Conservation (phyloP, 1,140 invertebrate genomes). For the Orussus abietinus region DNA sequence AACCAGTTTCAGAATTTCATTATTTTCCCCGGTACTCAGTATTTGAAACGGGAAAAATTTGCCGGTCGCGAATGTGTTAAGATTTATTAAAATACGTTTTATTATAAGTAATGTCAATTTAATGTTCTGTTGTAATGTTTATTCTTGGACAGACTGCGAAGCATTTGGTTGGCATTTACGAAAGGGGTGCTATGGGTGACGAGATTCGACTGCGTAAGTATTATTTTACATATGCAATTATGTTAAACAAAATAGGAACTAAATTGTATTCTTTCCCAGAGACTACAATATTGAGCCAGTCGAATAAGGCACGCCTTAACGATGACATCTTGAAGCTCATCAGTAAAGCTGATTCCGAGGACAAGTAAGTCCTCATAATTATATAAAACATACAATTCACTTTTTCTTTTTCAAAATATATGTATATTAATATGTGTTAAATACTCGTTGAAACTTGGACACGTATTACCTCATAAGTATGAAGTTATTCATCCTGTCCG, state of each 20-base stretch:
- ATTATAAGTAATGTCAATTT: too few species aligned
- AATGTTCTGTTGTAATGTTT: too few species aligned
- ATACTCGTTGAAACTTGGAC: too few species aligned
- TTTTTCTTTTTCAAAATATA: too few species aligned
- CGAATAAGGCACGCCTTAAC: not conserved
- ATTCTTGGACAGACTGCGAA: not conserved
- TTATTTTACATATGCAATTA: not conserved
- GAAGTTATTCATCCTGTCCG: too few species aligned
- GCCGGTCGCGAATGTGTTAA: too few species aligned
- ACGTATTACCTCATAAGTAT: too few species aligned
- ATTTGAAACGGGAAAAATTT: too few species aligned
- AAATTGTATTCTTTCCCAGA: not conserved
- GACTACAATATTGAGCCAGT: not conserved
- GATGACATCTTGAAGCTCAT: conserved; percentile 1
- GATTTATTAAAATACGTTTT: too few species aligned
- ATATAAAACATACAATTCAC: too few species aligned
- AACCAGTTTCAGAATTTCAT: too few species aligned
- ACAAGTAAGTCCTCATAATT: not conserved
- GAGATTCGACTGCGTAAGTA: conserved; percentile 3
- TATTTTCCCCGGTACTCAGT: not conserved
- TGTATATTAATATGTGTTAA: too few species aligned
- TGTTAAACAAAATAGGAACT: not conserved
- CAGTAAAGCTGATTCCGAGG: not conserved
- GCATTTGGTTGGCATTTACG: conserved; percentile 1
- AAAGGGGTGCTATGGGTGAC: conserved; percentile 1